Conservation (phyloP, 92 coral and sea anemone genomes). For the Paramuricea clavata region DNA sequence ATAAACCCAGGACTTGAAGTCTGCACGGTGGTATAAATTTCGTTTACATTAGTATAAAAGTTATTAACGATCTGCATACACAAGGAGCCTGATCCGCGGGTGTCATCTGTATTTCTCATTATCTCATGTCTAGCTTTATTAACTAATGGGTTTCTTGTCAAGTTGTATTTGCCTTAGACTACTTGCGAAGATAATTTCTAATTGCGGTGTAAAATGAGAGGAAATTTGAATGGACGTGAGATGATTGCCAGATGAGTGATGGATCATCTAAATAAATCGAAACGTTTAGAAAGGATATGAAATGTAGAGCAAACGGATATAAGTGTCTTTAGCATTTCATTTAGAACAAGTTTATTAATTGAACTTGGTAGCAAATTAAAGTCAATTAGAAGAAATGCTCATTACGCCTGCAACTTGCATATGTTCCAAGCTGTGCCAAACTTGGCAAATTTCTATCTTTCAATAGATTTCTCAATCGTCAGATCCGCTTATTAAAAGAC, state of each 20-base stretch:
- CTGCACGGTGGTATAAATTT: background rate
- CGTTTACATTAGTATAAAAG: background rate
- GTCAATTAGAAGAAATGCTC: background rate
- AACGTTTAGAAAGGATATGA: constrained; percentile 23
- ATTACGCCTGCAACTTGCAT: background rate
- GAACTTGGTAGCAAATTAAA: background rate
- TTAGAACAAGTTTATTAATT: background rate
- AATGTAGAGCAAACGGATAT: background rate
- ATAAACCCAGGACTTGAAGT: background rate
- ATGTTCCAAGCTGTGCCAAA: background rate
- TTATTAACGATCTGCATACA: background rate
- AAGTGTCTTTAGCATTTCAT: background rate
- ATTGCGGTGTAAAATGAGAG: constrained; percentile 19
- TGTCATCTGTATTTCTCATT: background rate
- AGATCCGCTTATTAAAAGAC: background rate
- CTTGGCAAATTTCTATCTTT: background rate
- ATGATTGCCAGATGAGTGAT: constrained; percentile 20
- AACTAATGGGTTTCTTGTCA: constrained; percentile 20
- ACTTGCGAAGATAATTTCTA: constrained; percentile 9
- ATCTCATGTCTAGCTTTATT: background rate
- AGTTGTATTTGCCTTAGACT: background rate
- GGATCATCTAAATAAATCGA: constrained; percentile 14
- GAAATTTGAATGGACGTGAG: constrained; percentile 26
- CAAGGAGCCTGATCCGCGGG: background rate
- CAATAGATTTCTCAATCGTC: background rate